These are phyloP conservation scores for Excalfactoria chinensis DNA, from an alignment of 2,113 vertebrate species.

Conservation along the genomic window DNA sequence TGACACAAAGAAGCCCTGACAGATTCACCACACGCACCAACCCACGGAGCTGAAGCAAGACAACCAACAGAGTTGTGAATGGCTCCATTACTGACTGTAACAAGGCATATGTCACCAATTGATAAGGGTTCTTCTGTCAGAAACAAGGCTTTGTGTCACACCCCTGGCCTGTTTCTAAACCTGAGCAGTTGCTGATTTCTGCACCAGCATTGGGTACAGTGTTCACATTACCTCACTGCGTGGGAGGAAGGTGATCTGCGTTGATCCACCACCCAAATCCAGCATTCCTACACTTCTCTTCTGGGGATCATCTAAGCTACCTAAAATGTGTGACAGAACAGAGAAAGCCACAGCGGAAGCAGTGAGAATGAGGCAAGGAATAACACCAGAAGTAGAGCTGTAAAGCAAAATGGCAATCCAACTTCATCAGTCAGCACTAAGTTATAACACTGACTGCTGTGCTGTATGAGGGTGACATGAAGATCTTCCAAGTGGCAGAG, in stretches of 20 bases:
- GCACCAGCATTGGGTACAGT: background rate
- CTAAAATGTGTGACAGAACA: slow-evolving; percentile 72
- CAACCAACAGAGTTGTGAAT: background rate
- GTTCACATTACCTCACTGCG: slow-evolving; percentile 82
- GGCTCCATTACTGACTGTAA: background rate
- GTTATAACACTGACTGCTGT: background rate
- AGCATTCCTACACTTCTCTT: slow-evolving; percentile 88
- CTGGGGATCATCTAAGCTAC: slow-evolving; percentile 77
- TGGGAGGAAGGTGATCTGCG: slow-evolving; percentile 94
- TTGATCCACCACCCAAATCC: slow-evolving; percentile 95
- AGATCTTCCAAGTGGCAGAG: background rate
- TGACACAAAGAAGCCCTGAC: background rate
- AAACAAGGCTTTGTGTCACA: background rate
- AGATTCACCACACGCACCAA: background rate
- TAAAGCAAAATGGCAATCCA: background rate
- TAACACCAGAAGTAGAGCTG: background rate
- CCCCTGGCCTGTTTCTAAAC: background rate
- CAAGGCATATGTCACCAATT: background rate
- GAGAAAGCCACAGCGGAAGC: background rate
- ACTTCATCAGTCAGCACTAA: background rate
- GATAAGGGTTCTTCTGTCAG: background rate
- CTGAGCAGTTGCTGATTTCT: background rate
- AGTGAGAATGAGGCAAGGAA: background rate
- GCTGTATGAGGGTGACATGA: background rate
- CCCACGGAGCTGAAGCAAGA: accelerated